Base-by-base conservation (phyloP, 2,797 vertebrate genomes). In the Toxotes lorentzi region DNA sequence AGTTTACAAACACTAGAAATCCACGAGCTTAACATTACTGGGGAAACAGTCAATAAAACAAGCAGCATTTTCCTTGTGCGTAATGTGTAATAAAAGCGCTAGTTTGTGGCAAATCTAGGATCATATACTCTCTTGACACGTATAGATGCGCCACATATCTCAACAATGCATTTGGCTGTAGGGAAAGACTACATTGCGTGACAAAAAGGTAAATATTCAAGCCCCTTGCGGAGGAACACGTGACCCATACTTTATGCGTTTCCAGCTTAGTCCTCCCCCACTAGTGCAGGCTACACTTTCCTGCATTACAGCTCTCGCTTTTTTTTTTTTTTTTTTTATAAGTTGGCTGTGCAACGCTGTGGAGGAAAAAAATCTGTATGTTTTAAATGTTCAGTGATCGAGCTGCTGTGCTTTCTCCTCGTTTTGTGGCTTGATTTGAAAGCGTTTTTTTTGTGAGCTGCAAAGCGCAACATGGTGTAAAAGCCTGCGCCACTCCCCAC, bases 171-270 rank as follows among this genome's bases (percentile, higher is more conserved):
- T 45, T 32, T 57, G 27, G 60, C 64, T 84, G 65, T 64, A 87
- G 63, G 65, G 64, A 78, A 81, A 86, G 70, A 82, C 73, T 70
- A 86, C 82, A 79, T 91, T 90, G 92, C 92, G 91, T 95, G 93
- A 93, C 92, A 89, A 91, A 86, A 93, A 94, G 93, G 93, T 94
- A 92, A 93, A 92, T 93, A 94, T 94, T 92, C 93, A 93, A 86
- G 85, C 84, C 88, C 86, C 83, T 88, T 86, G 88, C 84, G 91
- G 78, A 84, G 77, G 78, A 91, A 73, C 94, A 95, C 92, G 94
- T 94, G 93, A 95, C 83, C 84, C 76, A 66, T 66, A 86, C 93
- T 90, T 88, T 88, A 90, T 81, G 91, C 79, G 73, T 81, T 84
- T 80, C 62, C 85, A 86, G 81, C 75, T 50, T 45, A 65, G 82